A percentile compares a stretch with the other conserved stretches of the same genome.
Evolutionary conservation across 2,888 invertebrate species (phyloP).

Genomic region (Selenia dentaria): DNA sequence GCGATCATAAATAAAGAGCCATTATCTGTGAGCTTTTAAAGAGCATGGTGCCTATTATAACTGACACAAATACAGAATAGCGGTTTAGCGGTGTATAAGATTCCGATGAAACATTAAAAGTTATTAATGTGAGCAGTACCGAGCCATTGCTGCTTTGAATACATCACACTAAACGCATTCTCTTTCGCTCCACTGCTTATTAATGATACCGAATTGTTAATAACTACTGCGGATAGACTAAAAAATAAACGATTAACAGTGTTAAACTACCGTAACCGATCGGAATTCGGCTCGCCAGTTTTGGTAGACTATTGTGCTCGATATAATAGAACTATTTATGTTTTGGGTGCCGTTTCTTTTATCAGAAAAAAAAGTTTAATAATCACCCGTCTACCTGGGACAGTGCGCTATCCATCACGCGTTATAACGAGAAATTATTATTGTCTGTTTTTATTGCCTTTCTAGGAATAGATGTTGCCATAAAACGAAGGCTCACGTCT

Average conservation of each 20-base stretch:
- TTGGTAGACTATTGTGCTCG: slow-evolving; percentile 65
- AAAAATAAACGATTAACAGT: slow-evolving; percentile 77
- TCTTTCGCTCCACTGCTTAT: slow-evolving; percentile 72
- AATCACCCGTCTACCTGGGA: slow-evolving; percentile 72
- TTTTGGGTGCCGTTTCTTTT: slow-evolving; percentile 71
- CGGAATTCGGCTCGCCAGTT: slow-evolving; percentile 73
- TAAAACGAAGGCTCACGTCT: slow-evolving; percentile 62
- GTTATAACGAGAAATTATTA: slow-evolving; percentile 73
- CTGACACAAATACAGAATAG: slow-evolving; percentile 31
- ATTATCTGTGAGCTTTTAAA: slow-evolving; percentile 28
- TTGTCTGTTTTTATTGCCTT: slow-evolving; percentile 59
- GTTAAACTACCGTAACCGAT: slow-evolving; percentile 81
- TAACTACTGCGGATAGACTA: slow-evolving; percentile 63
- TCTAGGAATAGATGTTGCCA: slow-evolving; percentile 53
- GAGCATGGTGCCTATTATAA: slow-evolving; percentile 25
- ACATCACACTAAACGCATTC: slow-evolving; percentile 60
- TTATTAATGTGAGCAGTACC: slow-evolving; percentile 63
- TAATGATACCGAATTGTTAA: slow-evolving; percentile 78
- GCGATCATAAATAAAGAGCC: slow-evolving; percentile 36
- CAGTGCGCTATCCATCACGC: slow-evolving; percentile 70
- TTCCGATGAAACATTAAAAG: slow-evolving; percentile 64
- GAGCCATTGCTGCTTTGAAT: slow-evolving; percentile 56
- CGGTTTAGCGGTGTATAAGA: slow-evolving; percentile 46
- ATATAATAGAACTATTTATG: slow-evolving; percentile 78
- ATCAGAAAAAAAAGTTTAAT: slow-evolving; percentile 51